Evolutionary conservation across 1,140 invertebrate species (phyloP), one percentile per base, ranked within the genome.

Genomic region (Caerostris extrusa): DNA sequence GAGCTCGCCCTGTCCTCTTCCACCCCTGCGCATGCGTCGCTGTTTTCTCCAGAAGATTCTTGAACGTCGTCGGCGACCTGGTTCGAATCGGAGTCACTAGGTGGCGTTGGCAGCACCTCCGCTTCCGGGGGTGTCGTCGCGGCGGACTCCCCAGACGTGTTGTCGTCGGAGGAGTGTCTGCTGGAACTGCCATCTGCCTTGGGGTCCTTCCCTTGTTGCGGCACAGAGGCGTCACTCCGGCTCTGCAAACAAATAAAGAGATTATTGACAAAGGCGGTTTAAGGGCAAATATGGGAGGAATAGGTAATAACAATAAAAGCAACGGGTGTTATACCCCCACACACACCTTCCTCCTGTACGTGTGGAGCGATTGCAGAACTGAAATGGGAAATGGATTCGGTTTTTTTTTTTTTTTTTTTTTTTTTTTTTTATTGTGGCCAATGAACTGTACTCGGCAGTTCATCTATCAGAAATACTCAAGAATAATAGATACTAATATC

Each of bases 221-320:
- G 56, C 55, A 58, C n/a, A 6, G 86, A 61, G 61, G 86, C 56
- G 7, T 82, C 77, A n/a, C 90, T 82, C 69, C 67, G 55, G 12
- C 90, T 82, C 90, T 91, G 71, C 56, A 82, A 91, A 82, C 17
- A 82, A 91, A 82, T 60, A 60, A 91, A 50, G 82, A 56, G 64
- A 61, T 85, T 58, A 85, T 60, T 19, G n/a, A 56, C 8, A 8
- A 71, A 71, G 34, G 69, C 69, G 69, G 19, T 34, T n/a, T 50
- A 71, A 19, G 34, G 19, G 69, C 34, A 77, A 77, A 77, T 53
- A 77, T 12, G 7, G 71, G 71, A 7, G 19, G 19, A 71, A 5
- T 71, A 71, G 71, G 69, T 50, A 50, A 50, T 10, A 50, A 53
- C 7, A 53, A 77, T 77, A 77, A 77, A 53, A 50, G 8, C 3